Base-by-base conservation (phyloP, 2,113 vertebrate species). In the Sceloporus undulatus region DNA sequence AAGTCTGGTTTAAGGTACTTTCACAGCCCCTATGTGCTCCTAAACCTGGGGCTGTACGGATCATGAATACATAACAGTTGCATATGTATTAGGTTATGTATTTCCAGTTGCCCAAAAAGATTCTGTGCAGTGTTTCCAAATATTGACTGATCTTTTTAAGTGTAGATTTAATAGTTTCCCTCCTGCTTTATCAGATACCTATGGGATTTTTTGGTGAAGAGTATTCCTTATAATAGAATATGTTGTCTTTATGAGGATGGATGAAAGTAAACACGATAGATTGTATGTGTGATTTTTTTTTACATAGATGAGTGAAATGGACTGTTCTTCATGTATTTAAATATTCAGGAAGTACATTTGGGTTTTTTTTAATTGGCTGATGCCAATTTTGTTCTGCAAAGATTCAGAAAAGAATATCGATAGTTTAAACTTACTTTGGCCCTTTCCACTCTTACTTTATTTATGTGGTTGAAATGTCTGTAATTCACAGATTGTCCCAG, bases 401-500 rank as follows among this genome's bases (percentile, higher is more conserved):
- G 29, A 2, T 29, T 71, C 29, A 71, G 0, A 10, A 71, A 29
- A 29, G 1, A 11, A 27, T 71, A 29, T 71, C n/a, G 27, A 5
- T 66, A 23, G 21, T 71, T 71, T 71, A 71, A 71, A 27, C n/a
- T 10, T 71, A 71, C 7, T 71, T 27, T 62, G 59, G 59, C 59
- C 59, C 59, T 62, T 62, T 62, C 16, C 18, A 18, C 59, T 62
- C 16, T 62, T 62, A 16, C 13, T 62, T 62, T 62, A 34, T 82
- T 73, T 4, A 89, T 56, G 40, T 0, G 90, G 89, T 87, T 82
- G 38, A 71, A 21, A 85, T 90, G 8, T 86, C 2, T 95, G 92
- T 92, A 89, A 84, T 94, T 94, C 90, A 34, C 96, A 99, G 99
- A 99, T 95, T 99, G 97, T 93, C 98, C 98, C 81, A 95, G 97